Percentiles rank a stretch among this genome's conserved stretches.
Evolutionary conservation across 1,140 invertebrate species (phyloP).

Genomic region (Dolichoris vasculosae): DNA sequence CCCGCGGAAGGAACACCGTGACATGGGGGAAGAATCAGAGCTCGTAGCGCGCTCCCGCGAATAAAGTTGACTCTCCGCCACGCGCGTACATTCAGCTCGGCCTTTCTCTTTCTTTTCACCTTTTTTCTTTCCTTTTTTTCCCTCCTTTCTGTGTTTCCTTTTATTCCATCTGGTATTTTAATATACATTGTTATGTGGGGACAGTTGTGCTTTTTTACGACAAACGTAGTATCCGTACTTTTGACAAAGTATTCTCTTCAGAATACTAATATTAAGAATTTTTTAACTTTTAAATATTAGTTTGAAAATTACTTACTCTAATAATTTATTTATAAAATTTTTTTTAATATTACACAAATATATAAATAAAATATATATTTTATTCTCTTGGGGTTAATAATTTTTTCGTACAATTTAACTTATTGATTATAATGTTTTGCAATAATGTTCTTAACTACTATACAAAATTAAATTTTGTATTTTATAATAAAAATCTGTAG

Average conservation of each 20-base stretch:
- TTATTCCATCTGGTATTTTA: not conserved
- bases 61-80: slow-evolving; percentile 53
- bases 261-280: not conserved
- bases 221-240: not conserved
- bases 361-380: too few species aligned
- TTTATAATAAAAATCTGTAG: too few species aligned
- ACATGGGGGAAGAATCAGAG: not conserved
- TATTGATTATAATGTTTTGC: too few species aligned
- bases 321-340: too few species aligned
- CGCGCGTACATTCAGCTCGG: slow-evolving; percentile 12
- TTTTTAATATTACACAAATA: too few species aligned
- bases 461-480: too few species aligned
- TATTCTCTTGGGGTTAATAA: too few species aligned
- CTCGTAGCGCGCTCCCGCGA: slow-evolving; percentile 38
- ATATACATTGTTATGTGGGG: not conserved
- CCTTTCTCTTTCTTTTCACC: slow-evolving; percentile 20
- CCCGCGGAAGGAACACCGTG: not conserved
- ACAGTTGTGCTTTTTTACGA: not conserved
- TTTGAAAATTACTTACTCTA: too few species aligned
- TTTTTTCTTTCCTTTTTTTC: slow-evolving; percentile 17
- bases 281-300: too few species aligned
- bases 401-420: too few species aligned
- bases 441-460: too few species aligned
- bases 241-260: not conserved
- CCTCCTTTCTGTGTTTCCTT: not conserved